Evolutionary conservation across 1,140 invertebrate genomes (phyloP), one percentile per base, ranked within the genome.

Genomic region (Magallana angulata): DNA sequence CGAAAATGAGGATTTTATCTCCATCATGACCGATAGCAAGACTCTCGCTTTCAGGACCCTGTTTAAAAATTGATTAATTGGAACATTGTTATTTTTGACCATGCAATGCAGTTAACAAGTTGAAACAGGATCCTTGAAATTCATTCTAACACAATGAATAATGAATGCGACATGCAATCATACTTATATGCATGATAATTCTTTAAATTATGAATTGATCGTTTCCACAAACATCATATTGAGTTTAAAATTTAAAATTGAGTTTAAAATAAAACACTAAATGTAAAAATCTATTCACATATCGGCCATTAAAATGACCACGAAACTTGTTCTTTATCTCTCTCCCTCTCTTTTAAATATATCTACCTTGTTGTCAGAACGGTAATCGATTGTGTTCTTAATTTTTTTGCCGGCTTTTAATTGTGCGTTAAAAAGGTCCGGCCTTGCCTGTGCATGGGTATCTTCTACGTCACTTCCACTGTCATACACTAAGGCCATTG

Each of bases 21-120:
- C 57, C 81, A 57, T 86, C 59, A 18, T 89, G 24, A n/a, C 62
- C 85, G 24, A 89, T 57, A 30, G 85, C 85, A n/a, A 89, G 68
- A 59, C 85, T 84, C 84, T 89, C 88, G 24, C 62, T 83, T 48
- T 89, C 88, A 24, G 85, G 85, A 7, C 88, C 88, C 88, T 89
- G 11, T 16, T 56, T 48, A 57, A 82, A 56, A 3, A 82, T 1
- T 24, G 24, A 5, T 80, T 24, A 24, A 24, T 24, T 24, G 24
- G 24, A 24, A 24, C 24, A 24, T 24, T 24, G 24, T 0, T 24
- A 24, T 80, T 12, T 80, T 24, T 62, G 5, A 62, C 5, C 14
- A 14, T 6, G 14, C 14, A 62, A 12, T 0, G 7, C 4, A 24
- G 18, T 80, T 24, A n/a, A 12, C 71, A 24, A 80, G 24, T 7